Evolutionary conservation across 1,140 invertebrate genomes (phyloP).

Genomic region (Orussus abietinus): DNA sequence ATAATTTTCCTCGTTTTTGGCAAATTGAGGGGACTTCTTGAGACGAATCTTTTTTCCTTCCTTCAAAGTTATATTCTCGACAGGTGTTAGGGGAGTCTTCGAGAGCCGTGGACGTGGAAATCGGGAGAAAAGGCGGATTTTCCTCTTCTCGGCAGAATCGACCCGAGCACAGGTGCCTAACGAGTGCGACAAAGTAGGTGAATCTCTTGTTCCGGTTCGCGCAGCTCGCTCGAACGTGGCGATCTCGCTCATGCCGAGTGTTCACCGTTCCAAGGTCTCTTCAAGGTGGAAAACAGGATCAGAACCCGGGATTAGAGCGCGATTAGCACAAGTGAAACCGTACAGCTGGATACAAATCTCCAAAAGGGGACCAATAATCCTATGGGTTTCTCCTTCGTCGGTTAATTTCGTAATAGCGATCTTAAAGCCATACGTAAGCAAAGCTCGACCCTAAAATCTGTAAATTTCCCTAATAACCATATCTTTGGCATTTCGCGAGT

Average conservation of each 20-base stretch:
- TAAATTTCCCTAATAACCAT: too few species aligned
- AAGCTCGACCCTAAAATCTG: too few species aligned
- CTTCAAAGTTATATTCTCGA: constrained; percentile 23
- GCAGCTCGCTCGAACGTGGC: constrained; percentile 23
- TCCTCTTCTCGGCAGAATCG: too few species aligned
- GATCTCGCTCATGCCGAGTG: too few species aligned
- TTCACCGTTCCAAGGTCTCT: constrained; percentile 4
- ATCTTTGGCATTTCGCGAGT: too few species aligned
- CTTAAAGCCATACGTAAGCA: too few species aligned
- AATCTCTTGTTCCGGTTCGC: constrained; percentile 12
- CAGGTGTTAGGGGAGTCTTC: constrained; percentile 6
- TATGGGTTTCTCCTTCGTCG: too few species aligned
- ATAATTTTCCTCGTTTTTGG: background rate
- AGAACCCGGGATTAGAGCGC: constrained; percentile 11
- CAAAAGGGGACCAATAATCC: background rate
- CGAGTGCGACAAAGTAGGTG: constrained; percentile 23
- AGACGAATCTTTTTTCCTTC: constrained; percentile 23
- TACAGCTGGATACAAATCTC: constrained; percentile 4
- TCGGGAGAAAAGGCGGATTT: too few species aligned
- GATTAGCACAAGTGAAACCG: constrained; percentile 48
- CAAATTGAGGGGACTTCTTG: constrained; percentile 6
- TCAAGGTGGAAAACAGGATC: background rate
- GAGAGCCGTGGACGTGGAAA: too few species aligned
- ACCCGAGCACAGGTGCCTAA: too few species aligned
- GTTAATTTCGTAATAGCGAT: too few species aligned